Percentiles rank a stretch among this genome's conserved stretches.
phyloP scores from a whole-genome alignment of 2,888 invertebrate species.

The Ormyrus pomaceus region DNA sequence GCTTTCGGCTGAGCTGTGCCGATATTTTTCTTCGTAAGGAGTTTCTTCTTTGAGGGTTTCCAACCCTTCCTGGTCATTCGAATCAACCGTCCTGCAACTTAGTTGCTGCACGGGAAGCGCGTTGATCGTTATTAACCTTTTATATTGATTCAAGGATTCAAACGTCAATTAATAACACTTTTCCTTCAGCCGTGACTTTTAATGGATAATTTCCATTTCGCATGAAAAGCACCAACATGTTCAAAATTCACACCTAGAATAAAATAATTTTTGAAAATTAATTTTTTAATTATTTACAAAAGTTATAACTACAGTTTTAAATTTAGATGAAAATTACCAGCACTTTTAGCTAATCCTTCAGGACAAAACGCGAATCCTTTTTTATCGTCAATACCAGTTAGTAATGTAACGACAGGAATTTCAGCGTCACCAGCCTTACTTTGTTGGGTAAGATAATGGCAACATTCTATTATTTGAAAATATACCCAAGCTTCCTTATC shows the following conservation, averaged over 20 bases:
- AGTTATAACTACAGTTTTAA: background rate
- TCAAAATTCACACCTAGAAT: slow-evolving; percentile 86
- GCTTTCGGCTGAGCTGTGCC: background rate
- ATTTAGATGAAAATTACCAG: slow-evolving; percentile 72
- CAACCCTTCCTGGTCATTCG: slow-evolving; percentile 63
- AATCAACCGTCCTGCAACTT: slow-evolving; percentile 34
- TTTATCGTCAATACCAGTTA: slow-evolving; percentile 82
- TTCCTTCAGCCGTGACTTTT: slow-evolving; percentile 81
- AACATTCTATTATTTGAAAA: slow-evolving; percentile 90
- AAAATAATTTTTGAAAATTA: slow-evolving; percentile 6
- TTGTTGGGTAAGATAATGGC: slow-evolving; percentile 83
- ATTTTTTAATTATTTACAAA: slow-evolving; percentile 16
- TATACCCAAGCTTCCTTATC: slow-evolving; percentile 85
- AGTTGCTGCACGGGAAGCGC: slow-evolving; percentile 36
- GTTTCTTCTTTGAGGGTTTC: slow-evolving; percentile 64
- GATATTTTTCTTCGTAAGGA: slow-evolving; percentile 28
- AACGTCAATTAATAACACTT: slow-evolving; percentile 10
- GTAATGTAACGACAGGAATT: slow-evolving; percentile 83
- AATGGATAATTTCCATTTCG: slow-evolving; percentile 88
- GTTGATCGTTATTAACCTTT: slow-evolving; percentile 39
- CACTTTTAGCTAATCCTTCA: slow-evolving; percentile 86
- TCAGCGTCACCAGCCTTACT: slow-evolving; percentile 75
- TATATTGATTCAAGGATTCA: slow-evolving; percentile 38
- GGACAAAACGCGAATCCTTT: slow-evolving; percentile 82
- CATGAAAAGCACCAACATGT: slow-evolving; percentile 88